Evolutionary conservation across 2,888 invertebrate species (phyloP), one percentile per base, ranked within the genome.

Genomic region (Hirtodrosophila confusa): DNA sequence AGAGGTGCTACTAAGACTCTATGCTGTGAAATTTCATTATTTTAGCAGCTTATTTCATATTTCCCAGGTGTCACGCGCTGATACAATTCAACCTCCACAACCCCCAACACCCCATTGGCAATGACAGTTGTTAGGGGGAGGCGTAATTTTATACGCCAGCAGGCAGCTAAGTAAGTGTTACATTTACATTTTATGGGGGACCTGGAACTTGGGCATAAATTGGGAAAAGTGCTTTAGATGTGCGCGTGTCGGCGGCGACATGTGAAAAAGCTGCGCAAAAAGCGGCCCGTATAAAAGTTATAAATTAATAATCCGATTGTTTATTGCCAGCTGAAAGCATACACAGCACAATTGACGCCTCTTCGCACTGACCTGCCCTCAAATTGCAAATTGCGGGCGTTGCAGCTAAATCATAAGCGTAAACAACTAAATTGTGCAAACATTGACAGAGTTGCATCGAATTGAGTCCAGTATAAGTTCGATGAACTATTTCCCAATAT

Each of bases 351-450:
- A 45, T 33, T 63, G 65, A 63, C n/a, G 27, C 40, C 10, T 11
- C 37, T 51, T 54, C 58, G 47, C 57, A 68, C 72, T 80, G 77
- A 83, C 75, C 84, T 78, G 73, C 72, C 78, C 69, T 49, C 56
- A 35, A 54, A 39, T 61, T 61, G 67, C 35, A 57, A 56, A 66
- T 63, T 72, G 75, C 55, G 11, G 56, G 65, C 58, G 66, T 61
- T 64, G 74, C 77, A 76, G 49, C 60, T 61, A 75, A 78, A 71
- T 79, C 79, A 77, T 76, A 61, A 73, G 55, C 64, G 60, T 58
- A 69, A 80, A 68, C 70, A 84, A 61, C 47, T 66, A 60, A 56
- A 73, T 73, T 58, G 24, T 40, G 56, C 10, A 49, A 49, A 45
- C 12, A 63, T 43, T 17, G 17, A 1, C 40, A 11, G 39, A 36